Evolutionary conservation across 2,888 invertebrate species (phyloP).

Genomic region (Rhamnusium bicolor): DNA sequence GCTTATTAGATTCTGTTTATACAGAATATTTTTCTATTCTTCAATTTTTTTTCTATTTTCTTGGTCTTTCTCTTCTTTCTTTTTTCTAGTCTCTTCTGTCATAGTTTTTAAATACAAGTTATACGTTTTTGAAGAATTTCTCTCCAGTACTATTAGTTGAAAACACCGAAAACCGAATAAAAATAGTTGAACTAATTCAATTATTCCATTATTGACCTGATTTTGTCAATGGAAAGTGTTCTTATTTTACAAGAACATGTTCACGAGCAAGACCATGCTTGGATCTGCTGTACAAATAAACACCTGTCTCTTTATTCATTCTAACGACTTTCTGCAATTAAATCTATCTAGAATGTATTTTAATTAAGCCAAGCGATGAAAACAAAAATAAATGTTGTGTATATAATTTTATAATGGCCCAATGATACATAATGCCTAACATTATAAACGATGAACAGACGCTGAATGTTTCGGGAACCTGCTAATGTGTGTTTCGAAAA

Average conservation of each 20-base stretch:
- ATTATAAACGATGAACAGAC: slow-evolving; percentile 51
- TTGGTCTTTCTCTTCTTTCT: too few species aligned
- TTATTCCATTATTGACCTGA: too few species aligned
- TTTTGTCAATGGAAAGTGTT: background rate
- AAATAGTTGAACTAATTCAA: too few species aligned
- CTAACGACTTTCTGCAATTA: slow-evolving; percentile 18
- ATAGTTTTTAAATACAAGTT: too few species aligned
- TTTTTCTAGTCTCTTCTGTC: too few species aligned
- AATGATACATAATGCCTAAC: slow-evolving; percentile 41
- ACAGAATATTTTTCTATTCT: too few species aligned
- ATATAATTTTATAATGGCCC: slow-evolving; percentile 29
- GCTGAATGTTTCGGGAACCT: slow-evolving; percentile 58
- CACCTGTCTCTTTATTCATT: slow-evolving; percentile 10
- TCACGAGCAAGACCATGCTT: background rate
- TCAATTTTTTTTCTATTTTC: too few species aligned
- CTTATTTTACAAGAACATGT: background rate
- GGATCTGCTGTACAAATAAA: background rate
- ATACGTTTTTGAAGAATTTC: too few species aligned
- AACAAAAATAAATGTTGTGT: slow-evolving; percentile 24
- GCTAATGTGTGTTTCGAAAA: slow-evolving; percentile 64
- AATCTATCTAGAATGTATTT: slow-evolving; percentile 16
- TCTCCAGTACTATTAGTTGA: too few species aligned
- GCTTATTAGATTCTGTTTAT: too few species aligned
- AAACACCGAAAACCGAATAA: too few species aligned
- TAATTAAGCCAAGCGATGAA: slow-evolving; percentile 24